A percentile compares a stretch with the other conserved stretches of the same genome.
These are phyloP conservation scores for Drosophila funebris DNA, from an alignment of 1,140 invertebrate genomes.

Conservation along the genomic window DNA sequence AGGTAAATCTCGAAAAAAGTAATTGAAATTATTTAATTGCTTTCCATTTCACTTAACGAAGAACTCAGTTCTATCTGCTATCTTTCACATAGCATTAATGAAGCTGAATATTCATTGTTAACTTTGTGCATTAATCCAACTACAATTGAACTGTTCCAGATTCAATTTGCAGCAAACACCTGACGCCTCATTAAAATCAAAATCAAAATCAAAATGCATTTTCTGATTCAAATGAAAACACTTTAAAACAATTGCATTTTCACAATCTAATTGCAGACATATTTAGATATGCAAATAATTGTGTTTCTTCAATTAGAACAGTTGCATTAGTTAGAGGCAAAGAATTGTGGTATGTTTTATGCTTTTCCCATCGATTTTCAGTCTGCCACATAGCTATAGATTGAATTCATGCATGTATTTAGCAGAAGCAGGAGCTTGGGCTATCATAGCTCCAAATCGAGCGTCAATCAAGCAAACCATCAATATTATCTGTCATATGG, in stretches of 20 bases:
- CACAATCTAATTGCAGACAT: conserved; percentile 10
- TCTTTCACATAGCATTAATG: neutral
- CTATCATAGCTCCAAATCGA: conserved; percentile 1
- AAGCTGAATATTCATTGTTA: neutral
- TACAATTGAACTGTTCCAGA: neutral
- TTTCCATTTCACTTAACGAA: neutral
- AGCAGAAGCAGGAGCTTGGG: neutral
- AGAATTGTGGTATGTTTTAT: neutral
- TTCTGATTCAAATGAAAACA: neutral
- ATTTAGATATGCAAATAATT: conserved; percentile 4
- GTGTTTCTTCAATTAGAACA: neutral
- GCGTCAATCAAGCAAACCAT: conserved; percentile 24
- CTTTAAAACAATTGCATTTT: conserved; percentile 10
- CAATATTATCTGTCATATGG: conserved; percentile 38
- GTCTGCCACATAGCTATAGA: neutral
- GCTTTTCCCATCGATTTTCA: conserved; percentile 3
- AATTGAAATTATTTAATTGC: neutral
- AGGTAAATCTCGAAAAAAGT: neutral
- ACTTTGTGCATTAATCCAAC: neutral
- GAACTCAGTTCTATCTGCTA: neutral
- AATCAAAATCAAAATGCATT: no score
- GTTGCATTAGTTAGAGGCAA: neutral
- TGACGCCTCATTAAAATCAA: neutral
- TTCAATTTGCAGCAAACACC: neutral
- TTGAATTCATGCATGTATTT: neutral